Conservation (phyloP, 2,113 vertebrate species). For the Mustela lutreola region DNA sequence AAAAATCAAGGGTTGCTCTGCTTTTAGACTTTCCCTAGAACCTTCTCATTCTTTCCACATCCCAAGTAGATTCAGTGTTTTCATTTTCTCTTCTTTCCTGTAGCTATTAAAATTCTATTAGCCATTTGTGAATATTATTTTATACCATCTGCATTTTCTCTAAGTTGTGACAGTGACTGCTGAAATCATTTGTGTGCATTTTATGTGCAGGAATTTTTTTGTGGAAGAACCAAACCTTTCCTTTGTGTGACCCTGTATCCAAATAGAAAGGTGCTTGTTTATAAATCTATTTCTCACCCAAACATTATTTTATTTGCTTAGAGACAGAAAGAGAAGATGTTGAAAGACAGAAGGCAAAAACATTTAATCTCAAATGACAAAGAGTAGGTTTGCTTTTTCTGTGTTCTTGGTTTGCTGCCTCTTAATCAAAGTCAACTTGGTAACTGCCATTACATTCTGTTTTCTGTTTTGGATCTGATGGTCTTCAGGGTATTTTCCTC, state of each 20-base stretch:
- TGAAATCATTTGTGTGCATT: constrained; percentile 88
- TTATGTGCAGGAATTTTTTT: constrained; percentile 76
- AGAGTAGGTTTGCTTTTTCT: constrained; percentile 62
- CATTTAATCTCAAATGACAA: constrained; percentile 82
- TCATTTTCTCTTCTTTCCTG: constrained; percentile 86
- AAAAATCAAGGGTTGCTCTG: constrained; percentile 76
- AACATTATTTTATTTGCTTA: constrained; percentile 87
- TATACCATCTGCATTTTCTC: constrained; percentile 89
- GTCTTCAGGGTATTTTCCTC: background rate
- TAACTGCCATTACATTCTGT: background rate
- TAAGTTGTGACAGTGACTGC: constrained; percentile 87
- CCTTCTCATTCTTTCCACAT: constrained; percentile 78
- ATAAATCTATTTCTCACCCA: constrained; percentile 83
- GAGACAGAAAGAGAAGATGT: constrained; percentile 81
- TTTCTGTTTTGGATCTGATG: background rate
- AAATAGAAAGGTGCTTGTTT: constrained; percentile 87
- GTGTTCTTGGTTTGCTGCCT: constrained; percentile 40
- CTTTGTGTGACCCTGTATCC: constrained; percentile 77
- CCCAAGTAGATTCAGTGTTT: constrained; percentile 80
- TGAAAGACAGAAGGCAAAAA: constrained; percentile 73
- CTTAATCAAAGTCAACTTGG: constrained; percentile 66
- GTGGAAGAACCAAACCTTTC: constrained; percentile 84
- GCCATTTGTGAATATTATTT: constrained; percentile 90
- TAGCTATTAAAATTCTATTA: constrained; percentile 91
- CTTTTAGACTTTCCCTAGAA: constrained; percentile 74